A percentile compares a stretch with the other conserved stretches of the same genome.
These are phyloP conservation scores for Sitobion miscanthi DNA, from an alignment of 1,140 invertebrate species.

Conservation along the genomic window DNA sequence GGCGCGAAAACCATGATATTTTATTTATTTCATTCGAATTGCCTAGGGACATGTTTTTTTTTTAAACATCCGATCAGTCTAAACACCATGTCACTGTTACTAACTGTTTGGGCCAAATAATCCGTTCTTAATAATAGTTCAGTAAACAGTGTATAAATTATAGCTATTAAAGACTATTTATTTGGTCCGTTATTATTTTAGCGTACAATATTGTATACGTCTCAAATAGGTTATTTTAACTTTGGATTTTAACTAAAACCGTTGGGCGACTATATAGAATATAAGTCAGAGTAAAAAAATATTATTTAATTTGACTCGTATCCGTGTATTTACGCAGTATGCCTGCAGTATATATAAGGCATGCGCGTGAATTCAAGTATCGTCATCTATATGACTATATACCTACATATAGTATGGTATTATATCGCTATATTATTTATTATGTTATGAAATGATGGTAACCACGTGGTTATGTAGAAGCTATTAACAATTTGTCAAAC, in stretches of 20 bases:
- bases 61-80: neutral
- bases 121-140: neutral
- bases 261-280: neutral
- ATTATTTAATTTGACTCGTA: neutral
- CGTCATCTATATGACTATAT: neutral
- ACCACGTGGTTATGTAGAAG: neutral
- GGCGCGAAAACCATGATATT: neutral
- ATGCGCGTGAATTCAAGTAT: neutral
- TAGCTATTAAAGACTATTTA: neutral
- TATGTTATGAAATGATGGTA: neutral
- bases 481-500: slow-evolving; percentile 40
- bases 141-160: neutral
- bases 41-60: neutral
- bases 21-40: neutral
- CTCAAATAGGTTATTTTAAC: neutral
- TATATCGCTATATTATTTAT: neutral
- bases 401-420: neutral
- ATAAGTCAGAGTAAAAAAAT: neutral
- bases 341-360: neutral
- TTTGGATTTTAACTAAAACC: neutral
- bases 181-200: neutral
- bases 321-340: neutral
- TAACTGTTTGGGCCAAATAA: neutral
- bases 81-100: neutral
- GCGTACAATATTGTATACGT: neutral